Evolutionary conservation across 2,888 invertebrate species (phyloP), one percentile per base, ranked within the genome.

Genomic region (Synergus itoensis): DNA sequence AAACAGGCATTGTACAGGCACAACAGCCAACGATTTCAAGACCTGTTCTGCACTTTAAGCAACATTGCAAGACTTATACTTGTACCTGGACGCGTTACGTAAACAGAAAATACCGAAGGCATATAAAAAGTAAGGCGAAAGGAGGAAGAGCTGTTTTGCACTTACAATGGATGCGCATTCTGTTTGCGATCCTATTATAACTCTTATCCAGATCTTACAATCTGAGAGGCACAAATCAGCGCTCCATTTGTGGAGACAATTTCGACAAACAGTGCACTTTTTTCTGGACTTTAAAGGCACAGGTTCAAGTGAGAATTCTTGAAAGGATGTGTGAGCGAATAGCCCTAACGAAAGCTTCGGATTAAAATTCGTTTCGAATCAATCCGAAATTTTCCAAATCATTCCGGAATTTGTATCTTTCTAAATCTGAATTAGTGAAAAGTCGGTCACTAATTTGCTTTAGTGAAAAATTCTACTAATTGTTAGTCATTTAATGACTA

Each of bases 41-140:
- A 62, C 73, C 73, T 73, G 73, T 73, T 73, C 53, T 73, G 73
- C 73, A 73, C 40, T 73, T 73, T 73, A 73, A 73, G 53, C 73
- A 73, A 53, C n/a, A 73, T 73, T 73, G 73, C 36, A 73, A 53
- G 73, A 73, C 73, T 73, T 73, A 73, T 73, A 53, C 69, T 53
- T 73, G 73, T 73, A 73, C 73, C 53, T 73, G 73, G 48, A 73
- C 73, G 53, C 53, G 73, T 73, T 73, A 73, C 73, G 53, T 73
- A 73, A 73, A 73, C 73, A 73, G 73, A 73, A 48, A 73, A 73
- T 73, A 73, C 53, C 73, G 12, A 73, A 21, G 21, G 62, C 12
- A 62, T 18, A 73, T 73, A 73, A 73, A 73, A 73, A 73, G 73
- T 73, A 73, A 73, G 73, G 73, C 73, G 73, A 73, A 73, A 73